Evolutionary conservation across 2,888 invertebrate genomes (phyloP).

Genomic region (Philhelius pedissequus): DNA sequence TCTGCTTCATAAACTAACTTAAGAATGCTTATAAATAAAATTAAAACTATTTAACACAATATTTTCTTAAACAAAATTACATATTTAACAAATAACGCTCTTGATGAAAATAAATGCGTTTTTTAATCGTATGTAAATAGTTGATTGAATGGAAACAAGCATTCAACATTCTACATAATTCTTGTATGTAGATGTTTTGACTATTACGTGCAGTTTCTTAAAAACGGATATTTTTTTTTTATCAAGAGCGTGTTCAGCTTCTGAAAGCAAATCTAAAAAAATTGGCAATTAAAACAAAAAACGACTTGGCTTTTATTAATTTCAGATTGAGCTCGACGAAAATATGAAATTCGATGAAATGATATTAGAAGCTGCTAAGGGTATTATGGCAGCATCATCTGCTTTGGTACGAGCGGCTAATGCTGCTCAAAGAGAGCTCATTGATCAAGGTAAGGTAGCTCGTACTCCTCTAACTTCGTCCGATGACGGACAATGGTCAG

Average conservation of each 20-base stretch:
- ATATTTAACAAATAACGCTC: neutral
- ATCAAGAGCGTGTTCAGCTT: neutral
- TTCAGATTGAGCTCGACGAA: conserved; percentile 83
- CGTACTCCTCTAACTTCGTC: conserved; percentile 90
- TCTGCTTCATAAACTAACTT: conserved; percentile 72
- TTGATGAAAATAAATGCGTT: neutral
- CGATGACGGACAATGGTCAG: conserved; percentile 99
- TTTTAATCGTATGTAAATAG: neutral
- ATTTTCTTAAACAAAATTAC: conserved; percentile 10
- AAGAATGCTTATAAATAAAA: conserved; percentile 34
- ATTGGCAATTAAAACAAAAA: neutral
- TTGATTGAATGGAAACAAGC: neutral
- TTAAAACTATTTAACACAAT: conserved; percentile 9
- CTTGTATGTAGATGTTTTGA: neutral
- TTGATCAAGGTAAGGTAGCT: conserved; percentile 93
- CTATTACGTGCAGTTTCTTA: neutral
- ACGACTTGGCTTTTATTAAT: neutral
- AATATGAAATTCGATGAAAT: conserved; percentile 99
- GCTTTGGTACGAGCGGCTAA: conserved; percentile 98
- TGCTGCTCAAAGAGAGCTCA: conserved; percentile 97
- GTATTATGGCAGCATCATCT: conserved; percentile 97
- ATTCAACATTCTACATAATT: neutral
- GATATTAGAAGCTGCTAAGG: conserved; percentile 98
- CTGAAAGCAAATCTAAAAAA: neutral
- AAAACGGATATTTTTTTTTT: neutral